Base-by-base conservation (phyloP, 2,888 invertebrate species). In the Cheilosia urbana region DNA sequence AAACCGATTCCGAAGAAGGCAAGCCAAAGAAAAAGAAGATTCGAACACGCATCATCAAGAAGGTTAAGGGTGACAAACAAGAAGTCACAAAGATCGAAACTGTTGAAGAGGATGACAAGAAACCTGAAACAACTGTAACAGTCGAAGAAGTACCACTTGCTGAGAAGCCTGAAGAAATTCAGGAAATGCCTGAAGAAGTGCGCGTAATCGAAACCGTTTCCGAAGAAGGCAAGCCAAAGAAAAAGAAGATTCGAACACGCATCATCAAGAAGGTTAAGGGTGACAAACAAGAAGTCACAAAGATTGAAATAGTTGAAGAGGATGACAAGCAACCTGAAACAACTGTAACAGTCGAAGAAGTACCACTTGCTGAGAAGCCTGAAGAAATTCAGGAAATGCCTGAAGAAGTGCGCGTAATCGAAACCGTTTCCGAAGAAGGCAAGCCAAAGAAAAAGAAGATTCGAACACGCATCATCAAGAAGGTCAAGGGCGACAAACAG, bases 31-130 rank as follows among this genome's bases (percentile, higher is more conserved):
- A 81, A 37, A 88, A 72, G 57, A 88, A 89, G 15, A 88, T 89
- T 17, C 90, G 90, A 57, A 91, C 89, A 51, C 88, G 91, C n/a
- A 89, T 89, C 7, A 90, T 91, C 62, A 91, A 89, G 80, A 91
- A 90, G 75, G 85, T 89, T 62, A 87, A 79, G 63, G 89, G 88
- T 13, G 80, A 78, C 2, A 88, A 87, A 68, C 87, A 89, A 68
- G 90, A 91, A 89, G 88, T 93, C 6, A 92, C 92, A 2, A 93
- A 93, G 89, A 92, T 93, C 4, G 90, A 91, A n/a, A 87, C 88
- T 3, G 57, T 87, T 27, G 90, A 87, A 37, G 88, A 88, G 80
- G 87, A 87, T 81, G 92, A 92, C 88, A 84, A 92, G 19, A 81
- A 91, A 13, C 91, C 91, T 15, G 87, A 90, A 62, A 91, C 89